Evolutionary conservation across 2,888 invertebrate species (phyloP), one percentile per base, ranked within the genome.

Genomic region (Rhagonycha fulva): DNA sequence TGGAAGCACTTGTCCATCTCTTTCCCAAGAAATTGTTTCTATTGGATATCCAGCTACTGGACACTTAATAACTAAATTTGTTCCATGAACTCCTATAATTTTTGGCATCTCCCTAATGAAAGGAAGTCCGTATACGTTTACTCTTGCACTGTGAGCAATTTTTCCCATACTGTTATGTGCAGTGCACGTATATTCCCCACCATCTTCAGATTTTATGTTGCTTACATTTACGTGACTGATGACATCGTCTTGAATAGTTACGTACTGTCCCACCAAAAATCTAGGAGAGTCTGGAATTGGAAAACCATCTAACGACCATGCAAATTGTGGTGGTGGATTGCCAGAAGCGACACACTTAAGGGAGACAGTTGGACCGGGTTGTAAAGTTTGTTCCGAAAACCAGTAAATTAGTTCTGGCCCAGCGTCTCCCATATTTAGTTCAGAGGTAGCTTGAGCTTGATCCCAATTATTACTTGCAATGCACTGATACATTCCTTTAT

Each of bases 321-420:
- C 93, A 88, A 98, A 96, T 87, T 95, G 94, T 4, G 98, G 98
- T 70, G 96, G 94, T 9, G 98, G 98, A 88, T 96, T 97, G 70
- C 98, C 98, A 84, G 96, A 94, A n/a, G 97, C 97, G 78, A 95
- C 95, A 89, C 98, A 98, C 88, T 96, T 96, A 81, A 98, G 90
- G 19, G 97, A 96, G 68, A 97, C 95, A 80, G 95, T 94, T 32
- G 96, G 96, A 14, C 97, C 97, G 0, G 96, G 96, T 86, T 96
- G 96, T 77, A 97, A 89, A 10, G 96, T 97, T 88, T 96, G 96
- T 87, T 97, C 96, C 75, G 95, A 94, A 89, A 97, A 97, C 93
- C 95, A 95, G 90, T 96, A 96, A 82, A 94, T 92, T 83, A 97
- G 89, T 89, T 96, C 96, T 66, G 96, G 96, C 80, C 96, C 94